Percentiles rank a stretch among this genome's conserved stretches.
phyloP scores from a whole-genome alignment of 2,797 vertebrate genomes.

The Sebastes nivosus region DNA sequence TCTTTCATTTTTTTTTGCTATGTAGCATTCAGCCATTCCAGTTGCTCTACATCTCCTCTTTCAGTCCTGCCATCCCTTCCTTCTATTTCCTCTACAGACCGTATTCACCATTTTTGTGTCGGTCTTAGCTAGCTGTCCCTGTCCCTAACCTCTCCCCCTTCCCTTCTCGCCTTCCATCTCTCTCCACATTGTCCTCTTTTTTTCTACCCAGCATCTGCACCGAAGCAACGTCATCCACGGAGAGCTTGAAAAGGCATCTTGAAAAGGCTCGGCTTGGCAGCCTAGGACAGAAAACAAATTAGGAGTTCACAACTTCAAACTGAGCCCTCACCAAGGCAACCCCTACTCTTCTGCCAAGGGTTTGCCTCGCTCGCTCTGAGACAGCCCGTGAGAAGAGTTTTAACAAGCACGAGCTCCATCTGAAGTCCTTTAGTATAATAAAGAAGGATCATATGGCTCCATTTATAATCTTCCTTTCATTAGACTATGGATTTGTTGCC shows the following conservation, averaged over 20 bases:
- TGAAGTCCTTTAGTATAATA: slow-evolving; percentile 30
- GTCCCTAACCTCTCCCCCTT: background rate
- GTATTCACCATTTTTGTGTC: background rate
- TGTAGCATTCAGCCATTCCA: no score
- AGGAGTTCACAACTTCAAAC: slow-evolving; percentile 71
- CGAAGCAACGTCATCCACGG: slow-evolving; percentile 21
- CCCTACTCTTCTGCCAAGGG: slow-evolving; percentile 45
- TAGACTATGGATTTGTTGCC: slow-evolving; percentile 33
- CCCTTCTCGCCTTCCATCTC: background rate
- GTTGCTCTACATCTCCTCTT: background rate
- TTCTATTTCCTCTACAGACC: background rate
- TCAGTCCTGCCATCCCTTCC: background rate
- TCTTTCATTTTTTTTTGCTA: background rate
- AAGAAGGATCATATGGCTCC: slow-evolving; percentile 19
- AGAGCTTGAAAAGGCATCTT: slow-evolving; percentile 63
- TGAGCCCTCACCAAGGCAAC: slow-evolving; percentile 66
- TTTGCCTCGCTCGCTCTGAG: slow-evolving; percentile 43
- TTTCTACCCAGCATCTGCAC: slow-evolving; percentile 23
- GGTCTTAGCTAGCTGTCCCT: background rate
- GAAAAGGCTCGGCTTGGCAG: slow-evolving; percentile 61
- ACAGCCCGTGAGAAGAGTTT: slow-evolving; percentile 51
- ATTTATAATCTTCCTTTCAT: slow-evolving; percentile 50
- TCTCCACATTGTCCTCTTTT: background rate
- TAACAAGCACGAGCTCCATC: slow-evolving; percentile 54
- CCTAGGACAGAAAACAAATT: slow-evolving; percentile 69